These are phyloP conservation scores for Trichonephila clavata DNA, from an alignment of 1,140 invertebrate species.

Conservation along the genomic window DNA sequence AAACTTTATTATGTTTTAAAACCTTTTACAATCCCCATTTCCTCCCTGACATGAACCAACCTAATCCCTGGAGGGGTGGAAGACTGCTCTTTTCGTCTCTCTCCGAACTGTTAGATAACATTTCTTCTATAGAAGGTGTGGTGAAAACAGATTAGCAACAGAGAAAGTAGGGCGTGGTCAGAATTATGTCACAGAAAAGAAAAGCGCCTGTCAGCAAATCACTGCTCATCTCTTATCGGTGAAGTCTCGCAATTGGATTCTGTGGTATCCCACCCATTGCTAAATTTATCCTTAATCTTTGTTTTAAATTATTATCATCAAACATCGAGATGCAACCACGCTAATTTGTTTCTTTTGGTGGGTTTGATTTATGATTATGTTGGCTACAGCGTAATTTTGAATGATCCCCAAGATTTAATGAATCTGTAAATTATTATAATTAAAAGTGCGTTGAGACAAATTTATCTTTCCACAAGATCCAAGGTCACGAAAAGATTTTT, in stretches of 20 bases:
- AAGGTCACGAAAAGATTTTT: too few relatives aligned
- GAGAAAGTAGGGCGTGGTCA: background rate
- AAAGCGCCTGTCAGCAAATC: constrained; percentile 3
- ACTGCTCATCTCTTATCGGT: constrained; percentile 8
- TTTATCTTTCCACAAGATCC: too few relatives aligned
- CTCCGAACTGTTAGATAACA: background rate
- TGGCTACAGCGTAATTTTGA: too few relatives aligned
- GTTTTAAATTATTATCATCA: background rate
- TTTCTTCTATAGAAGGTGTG: background rate
- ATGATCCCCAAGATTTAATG: too few relatives aligned
- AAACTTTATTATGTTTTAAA: background rate
- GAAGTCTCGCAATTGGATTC: background rate
- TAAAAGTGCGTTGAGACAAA: too few relatives aligned
- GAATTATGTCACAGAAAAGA: background rate
- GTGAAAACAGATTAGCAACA: background rate
- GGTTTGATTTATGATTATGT: background rate
- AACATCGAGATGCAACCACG: background rate
- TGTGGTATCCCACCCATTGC: background rate
- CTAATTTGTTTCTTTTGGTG: background rate
- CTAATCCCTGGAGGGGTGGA: background rate
- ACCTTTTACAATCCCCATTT: background rate
- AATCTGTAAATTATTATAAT: too few relatives aligned
- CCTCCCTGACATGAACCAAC: background rate
- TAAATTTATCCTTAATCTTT: constrained; percentile 32
- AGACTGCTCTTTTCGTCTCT: background rate